Evolutionary conservation across 2,113 vertebrate genomes (phyloP), one percentile per base, ranked within the genome.

Genomic region (Paedocypris sp.): DNA sequence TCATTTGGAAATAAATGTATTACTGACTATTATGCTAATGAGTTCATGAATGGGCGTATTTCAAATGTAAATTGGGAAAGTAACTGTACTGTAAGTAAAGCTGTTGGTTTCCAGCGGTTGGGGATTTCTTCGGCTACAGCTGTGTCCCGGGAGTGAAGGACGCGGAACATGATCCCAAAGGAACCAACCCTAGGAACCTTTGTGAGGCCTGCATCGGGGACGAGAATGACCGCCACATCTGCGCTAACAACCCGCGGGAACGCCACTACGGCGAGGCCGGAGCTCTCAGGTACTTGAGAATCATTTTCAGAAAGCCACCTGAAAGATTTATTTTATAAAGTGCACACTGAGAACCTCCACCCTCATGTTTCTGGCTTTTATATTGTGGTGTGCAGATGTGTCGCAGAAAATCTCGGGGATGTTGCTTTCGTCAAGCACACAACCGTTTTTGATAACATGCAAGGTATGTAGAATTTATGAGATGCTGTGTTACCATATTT

Each of bases 141-240:
- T 87, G 86, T 6, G 85, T 87, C 10, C 86, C 86, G 0, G 86
- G 86, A 0, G 65, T 82, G 2, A 84, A 86, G 62, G 85, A 86
- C 57, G 53, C 63, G 3, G 78, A 77, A 52, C 83, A 86, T 3
- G 85, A 87, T 73, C 86, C 86, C 58, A 77, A 69, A 63, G 85
- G 86, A 22, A 87, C 74, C 75, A 87, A 87, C 67, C 86, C 86
- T 25, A 85, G 79, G 74, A 87, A 87, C 79, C 79, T 87, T 39
- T 87, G 86, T 1, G 86, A 87, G 67, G 86, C 86, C 63, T 87
- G 86, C 36, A 87, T 87, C 19, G 86, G 86, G 6, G 86, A 87
- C 2, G 86, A 87, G 16, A 84, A 86, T 12, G 86, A 87, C 72
- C 64, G 81, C 3, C 78, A 87, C 72, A 86, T 87, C 50, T 87